These are phyloP conservation scores for Ennomos quercinarius DNA, from an alignment of 2,888 invertebrate genomes.

Conservation along the genomic window DNA sequence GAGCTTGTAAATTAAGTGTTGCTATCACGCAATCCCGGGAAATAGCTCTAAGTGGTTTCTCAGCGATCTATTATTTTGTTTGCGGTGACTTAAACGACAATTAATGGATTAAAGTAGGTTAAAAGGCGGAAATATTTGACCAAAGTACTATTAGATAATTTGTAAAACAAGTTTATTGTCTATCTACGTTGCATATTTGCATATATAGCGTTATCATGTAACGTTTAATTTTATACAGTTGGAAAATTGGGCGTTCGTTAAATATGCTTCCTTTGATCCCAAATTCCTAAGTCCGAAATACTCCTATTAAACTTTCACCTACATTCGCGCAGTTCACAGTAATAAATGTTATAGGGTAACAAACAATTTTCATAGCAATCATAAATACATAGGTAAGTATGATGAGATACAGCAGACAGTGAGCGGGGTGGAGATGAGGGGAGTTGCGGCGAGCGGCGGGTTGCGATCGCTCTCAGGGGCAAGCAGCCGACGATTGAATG, in stretches of 20 bases:
- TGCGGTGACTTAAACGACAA: slow-evolving; percentile 51
- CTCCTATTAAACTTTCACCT: slow-evolving; percentile 30
- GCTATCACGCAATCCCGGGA: slow-evolving; percentile 82
- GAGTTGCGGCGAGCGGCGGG: slow-evolving; percentile 48
- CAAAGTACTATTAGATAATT: neutral
- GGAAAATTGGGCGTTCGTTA: slow-evolving; percentile 4
- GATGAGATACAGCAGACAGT: slow-evolving; percentile 59
- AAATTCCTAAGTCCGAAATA: slow-evolving; percentile 19
- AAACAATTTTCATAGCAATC: slow-evolving; percentile 45
- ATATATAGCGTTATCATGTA: neutral
- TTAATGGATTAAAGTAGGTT: slow-evolving; percentile 25
- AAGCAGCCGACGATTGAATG: slow-evolving; percentile 80
- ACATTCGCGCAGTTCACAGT: slow-evolving; percentile 26
- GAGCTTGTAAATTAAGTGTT: slow-evolving; percentile 84
- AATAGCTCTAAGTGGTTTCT: slow-evolving; percentile 80
- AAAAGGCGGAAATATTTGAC: slow-evolving; percentile 9
- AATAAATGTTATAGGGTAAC: slow-evolving; percentile 32
- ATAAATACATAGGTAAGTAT: slow-evolving; percentile 64
- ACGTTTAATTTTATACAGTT: too few species aligned
- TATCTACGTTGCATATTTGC: neutral
- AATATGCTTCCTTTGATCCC: slow-evolving; percentile 25
- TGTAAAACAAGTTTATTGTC: neutral
- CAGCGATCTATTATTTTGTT: slow-evolving; percentile 70
- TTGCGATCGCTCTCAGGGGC: slow-evolving; percentile 73
- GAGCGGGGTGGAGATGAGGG: slow-evolving; percentile 37